phyloP scores from a whole-genome alignment of 2,113 vertebrate species.

The Pterocles orientalis region DNA sequence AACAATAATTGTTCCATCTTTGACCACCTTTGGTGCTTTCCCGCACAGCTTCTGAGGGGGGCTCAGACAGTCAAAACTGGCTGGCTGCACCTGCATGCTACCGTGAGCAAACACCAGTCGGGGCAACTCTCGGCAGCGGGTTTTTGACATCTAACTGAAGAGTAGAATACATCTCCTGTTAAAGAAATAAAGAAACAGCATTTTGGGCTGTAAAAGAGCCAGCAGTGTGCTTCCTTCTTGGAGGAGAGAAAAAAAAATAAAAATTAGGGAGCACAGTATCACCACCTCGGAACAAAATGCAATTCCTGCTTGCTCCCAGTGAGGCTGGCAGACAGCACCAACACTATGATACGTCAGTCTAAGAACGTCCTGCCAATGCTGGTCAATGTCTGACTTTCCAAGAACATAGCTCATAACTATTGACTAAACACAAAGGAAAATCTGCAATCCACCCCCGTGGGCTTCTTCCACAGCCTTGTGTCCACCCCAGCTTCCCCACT shows the following conservation, averaged over 20 bases:
- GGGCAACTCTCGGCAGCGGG: not conserved
- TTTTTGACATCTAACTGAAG: not conserved
- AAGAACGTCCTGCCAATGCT: not conserved
- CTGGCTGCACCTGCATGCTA: not conserved
- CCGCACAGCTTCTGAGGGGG: not conserved
- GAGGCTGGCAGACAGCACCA: not conserved
- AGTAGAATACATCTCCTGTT: not conserved
- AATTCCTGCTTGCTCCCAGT: not conserved
- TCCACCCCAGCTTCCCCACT: not conserved
- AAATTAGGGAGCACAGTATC: fast-evolving
- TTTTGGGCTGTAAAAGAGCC: not conserved
- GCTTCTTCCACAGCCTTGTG: not conserved
- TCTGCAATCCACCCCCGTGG: not conserved
- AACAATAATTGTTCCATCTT: not conserved
- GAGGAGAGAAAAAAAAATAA: not conserved
- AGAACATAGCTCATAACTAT: not conserved
- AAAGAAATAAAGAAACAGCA: not conserved
- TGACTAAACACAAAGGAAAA: not conserved
- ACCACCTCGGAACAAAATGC: not conserved
- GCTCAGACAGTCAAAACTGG: not conserved
- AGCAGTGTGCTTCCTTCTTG: not conserved
- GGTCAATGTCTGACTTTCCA: not conserved
- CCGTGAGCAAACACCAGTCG: not conserved
- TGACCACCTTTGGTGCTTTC: not conserved
- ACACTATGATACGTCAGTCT: fast-evolving